Evolutionary conservation across 2,797 vertebrate species (phyloP).

Genomic region (Paguma larvata): DNA sequence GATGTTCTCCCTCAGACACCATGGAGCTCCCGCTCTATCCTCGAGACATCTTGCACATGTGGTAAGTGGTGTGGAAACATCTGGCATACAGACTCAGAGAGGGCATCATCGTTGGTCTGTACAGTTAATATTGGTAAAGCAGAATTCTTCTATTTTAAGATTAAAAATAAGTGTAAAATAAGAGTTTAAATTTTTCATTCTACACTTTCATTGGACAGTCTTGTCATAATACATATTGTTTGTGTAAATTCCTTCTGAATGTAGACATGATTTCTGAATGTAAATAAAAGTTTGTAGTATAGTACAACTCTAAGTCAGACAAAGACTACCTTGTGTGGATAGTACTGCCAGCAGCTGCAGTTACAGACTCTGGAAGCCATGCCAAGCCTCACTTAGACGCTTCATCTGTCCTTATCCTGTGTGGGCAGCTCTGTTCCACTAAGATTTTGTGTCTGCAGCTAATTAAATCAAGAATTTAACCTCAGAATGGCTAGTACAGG

Average conservation of each 20-base stretch:
- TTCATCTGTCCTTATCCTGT: neutral
- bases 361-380: neutral
- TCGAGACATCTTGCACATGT: neutral
- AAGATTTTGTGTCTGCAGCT: constrained; percentile 36
- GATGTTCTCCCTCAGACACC: neutral
- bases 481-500: neutral
- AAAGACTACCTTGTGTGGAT: neutral
- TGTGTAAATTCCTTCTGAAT: constrained; percentile 9
- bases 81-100: neutral
- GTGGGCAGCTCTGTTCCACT: neutral
- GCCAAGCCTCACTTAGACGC: neutral
- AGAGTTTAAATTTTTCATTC: constrained; percentile 17
- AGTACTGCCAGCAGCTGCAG: neutral
- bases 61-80: neutral
- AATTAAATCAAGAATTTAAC: constrained; percentile 9
- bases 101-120: neutral
- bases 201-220: constrained; percentile 20
- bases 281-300: neutral
- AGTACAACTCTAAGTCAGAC: neutral
- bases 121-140: neutral
- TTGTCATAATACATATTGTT: constrained; percentile 11
- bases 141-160: constrained; percentile 53
- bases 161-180: constrained; percentile 29
- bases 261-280: neutral
- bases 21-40: neutral